Evolutionary conservation across 2,113 vertebrate genomes (phyloP), one percentile per base, ranked within the genome.

Genomic region (Neolamprologus longior): DNA sequence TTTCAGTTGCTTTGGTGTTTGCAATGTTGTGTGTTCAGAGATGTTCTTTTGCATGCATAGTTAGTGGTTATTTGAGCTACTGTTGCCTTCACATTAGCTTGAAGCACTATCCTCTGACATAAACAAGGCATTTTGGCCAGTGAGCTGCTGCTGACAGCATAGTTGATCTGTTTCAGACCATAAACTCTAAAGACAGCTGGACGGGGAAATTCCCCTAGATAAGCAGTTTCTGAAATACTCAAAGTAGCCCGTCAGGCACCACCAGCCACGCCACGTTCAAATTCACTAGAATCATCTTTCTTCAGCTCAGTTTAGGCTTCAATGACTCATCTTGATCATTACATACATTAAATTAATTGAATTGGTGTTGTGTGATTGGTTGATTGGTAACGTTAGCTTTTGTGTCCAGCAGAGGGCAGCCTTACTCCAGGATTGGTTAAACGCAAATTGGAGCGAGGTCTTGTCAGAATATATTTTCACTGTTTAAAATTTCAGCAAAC

Each of bases 391-490:
- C 13, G 33, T 54, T 73, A 61, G 45, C 14, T 4, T 7, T 3
- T 42, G 2, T 87, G 26, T 66, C 89, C 94, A 94, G 85, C 82
- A 95, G 93, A 88, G 94, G 3, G 89, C 91, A 91, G 58, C 3
- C 10, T 86, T 57, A n/a, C 53, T 84, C 68, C 26, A 86, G 11
- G 33, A 3, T 55, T 71, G 5, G 3, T 82, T 4, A 3, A 9
- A 12, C 21, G 5, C 7, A 81, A 78, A 76, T 35, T 1, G 5
- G 3, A 12, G 8, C 3, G 3, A 10, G n/a, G 14, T 68, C 7
- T 42, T 52, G 11, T 47, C 24, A 26, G 68, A 45, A 47, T 47
- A 45, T 45, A 73, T 45, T 73, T 45, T 45, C 37, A 45, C 40
- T 24, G n/a, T 45, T 54, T 84, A 19, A 76, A 31, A 76, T 76